Percentiles rank a stretch among this genome's conserved stretches.
Conservation (phyloP, 2,113 vertebrate species). For the Elaphurus davidianus region DNA sequence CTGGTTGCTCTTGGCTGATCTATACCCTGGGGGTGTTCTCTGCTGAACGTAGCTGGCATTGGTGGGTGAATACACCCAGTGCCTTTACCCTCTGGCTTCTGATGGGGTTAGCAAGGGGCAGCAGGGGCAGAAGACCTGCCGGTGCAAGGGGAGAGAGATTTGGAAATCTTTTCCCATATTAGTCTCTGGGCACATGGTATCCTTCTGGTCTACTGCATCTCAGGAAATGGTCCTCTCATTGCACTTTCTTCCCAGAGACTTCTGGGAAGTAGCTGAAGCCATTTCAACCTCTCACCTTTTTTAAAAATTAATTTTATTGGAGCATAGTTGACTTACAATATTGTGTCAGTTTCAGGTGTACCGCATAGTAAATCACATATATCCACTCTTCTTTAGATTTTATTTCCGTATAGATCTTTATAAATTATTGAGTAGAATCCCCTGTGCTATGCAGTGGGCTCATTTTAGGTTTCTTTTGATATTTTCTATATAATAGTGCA, state of each 20-base stretch:
- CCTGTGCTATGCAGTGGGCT: not conserved
- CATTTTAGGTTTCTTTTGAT: not conserved
- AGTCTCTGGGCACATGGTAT: rapidly evolving
- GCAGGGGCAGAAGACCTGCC: rapidly evolving
- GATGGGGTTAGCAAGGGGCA: not conserved
- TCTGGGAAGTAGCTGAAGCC: not conserved
- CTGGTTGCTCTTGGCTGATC: not conserved
- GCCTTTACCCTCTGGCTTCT: not conserved
- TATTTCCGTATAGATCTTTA: not conserved
- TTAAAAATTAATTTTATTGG: not conserved
- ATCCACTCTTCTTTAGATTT: not conserved
- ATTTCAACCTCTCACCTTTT: no score
- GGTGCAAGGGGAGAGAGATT: not conserved
- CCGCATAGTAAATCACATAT: not conserved
- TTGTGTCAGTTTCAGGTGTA: not conserved
- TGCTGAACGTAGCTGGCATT: not conserved
- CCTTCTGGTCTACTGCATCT: not conserved
- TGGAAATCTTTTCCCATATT: not conserved
- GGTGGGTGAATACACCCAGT: rapidly evolving
- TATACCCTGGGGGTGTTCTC: not conserved
- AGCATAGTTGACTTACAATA: not conserved
- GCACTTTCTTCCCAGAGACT: not conserved
- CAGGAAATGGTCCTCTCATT: not conserved
- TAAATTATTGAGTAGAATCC: not conserved
- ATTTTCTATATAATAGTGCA: not conserved